A percentile compares a stretch with the other conserved stretches of the same genome.
Conservation (phyloP, 2,113 vertebrate species). For the Todiramphus saurophagus region DNA sequence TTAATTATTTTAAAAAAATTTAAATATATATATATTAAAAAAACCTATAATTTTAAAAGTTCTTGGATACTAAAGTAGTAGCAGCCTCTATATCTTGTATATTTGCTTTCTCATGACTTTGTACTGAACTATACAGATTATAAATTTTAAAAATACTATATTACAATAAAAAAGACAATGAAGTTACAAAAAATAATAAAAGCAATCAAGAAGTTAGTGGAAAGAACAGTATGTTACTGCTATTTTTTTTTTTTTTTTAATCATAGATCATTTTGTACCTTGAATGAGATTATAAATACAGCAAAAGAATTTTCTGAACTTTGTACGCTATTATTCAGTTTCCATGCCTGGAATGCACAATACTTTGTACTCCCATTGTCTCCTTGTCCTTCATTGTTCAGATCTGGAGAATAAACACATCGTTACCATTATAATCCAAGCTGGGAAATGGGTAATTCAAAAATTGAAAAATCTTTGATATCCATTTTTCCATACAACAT, state of each 20-base stretch:
- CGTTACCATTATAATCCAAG: background rate
- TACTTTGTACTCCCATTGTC: background rate
- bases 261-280: background rate
- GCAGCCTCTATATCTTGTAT: background rate
- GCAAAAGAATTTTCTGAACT: background rate
- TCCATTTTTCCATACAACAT: background rate
- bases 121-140: background rate
- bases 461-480: background rate
- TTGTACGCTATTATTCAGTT: background rate
- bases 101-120: background rate
- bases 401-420: conserved; percentile 2
- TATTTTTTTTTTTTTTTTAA: background rate
- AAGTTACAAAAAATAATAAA: background rate
- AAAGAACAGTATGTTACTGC: background rate
- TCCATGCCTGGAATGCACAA: background rate
- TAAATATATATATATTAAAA: too few relatives aligned
- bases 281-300: background rate
- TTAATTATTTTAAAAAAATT: background rate
- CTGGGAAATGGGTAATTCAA: background rate
- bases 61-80: background rate
- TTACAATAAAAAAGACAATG: background rate
- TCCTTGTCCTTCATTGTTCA: background rate
- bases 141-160: background rate
- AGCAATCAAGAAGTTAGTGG: background rate
- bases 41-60: background rate